phyloP scores from a whole-genome alignment of 2,888 invertebrate species.

The Mylabris sibirica region DNA sequence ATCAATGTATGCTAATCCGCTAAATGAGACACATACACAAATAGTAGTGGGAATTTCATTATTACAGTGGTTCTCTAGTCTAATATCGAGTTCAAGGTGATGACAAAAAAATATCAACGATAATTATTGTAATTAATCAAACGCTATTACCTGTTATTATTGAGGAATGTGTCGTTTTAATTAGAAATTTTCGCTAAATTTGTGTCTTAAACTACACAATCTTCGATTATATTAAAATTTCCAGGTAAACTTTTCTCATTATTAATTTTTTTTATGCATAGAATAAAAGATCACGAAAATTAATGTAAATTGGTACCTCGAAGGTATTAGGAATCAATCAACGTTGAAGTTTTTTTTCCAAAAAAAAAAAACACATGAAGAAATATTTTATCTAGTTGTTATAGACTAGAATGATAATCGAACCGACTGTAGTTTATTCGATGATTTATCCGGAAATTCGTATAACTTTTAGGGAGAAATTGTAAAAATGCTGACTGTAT shows the following conservation, averaged over 20 bases:
- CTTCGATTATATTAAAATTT: neutral
- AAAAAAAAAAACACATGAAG: neutral
- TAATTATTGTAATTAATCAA: neutral
- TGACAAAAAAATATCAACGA: neutral
- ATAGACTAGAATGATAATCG: too few relatives aligned
- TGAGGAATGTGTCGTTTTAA: neutral
- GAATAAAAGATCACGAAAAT: neutral
- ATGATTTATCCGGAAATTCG: slow-evolving; percentile 8
- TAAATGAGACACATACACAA: slow-evolving; percentile 29
- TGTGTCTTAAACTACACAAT: neutral
- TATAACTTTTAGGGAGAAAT: neutral
- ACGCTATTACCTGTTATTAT: neutral
- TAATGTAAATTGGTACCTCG: neutral
- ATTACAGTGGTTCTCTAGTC: neutral
- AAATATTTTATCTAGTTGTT: too few relatives aligned
- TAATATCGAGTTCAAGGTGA: neutral
- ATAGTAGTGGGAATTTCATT: neutral
- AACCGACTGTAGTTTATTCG: neutral
- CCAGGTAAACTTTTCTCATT: neutral
- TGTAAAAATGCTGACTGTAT: slow-evolving; percentile 7
- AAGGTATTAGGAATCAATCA: neutral
- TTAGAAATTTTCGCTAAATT: neutral
- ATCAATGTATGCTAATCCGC: slow-evolving; percentile 41
- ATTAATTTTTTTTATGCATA: neutral
- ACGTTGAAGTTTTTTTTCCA: neutral